phyloP scores from a whole-genome alignment of 2,888 invertebrate genomes.

The Ferrisia virgata region DNA sequence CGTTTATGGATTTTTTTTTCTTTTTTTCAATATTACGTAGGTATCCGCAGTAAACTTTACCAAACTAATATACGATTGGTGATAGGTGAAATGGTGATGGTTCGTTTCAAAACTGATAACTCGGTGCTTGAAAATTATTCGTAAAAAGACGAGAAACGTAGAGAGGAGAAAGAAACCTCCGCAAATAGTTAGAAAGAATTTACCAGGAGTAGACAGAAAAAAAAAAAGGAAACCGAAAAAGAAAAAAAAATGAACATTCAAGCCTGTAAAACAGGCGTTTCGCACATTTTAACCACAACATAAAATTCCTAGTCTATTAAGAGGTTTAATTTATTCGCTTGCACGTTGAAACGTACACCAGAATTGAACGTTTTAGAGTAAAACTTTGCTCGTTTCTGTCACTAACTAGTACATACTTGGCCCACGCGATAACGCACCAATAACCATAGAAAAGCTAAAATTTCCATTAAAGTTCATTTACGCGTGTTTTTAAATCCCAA shows the following conservation, averaged over 20 bases:
- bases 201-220: background rate
- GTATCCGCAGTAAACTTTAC: too few species aligned
- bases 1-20: background rate
- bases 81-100: too few species aligned
- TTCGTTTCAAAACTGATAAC: too few species aligned
- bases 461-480: conserved; percentile 16
- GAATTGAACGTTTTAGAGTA: background rate
- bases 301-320: conserved; percentile 7
- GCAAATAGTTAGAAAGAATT: too few species aligned
- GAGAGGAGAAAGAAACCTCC: too few species aligned
- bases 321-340: conserved; percentile 2
- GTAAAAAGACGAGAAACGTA: too few species aligned
- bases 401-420: background rate
- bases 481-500: conserved; percentile 14
- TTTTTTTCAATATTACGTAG: background rate
- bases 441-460: conserved; percentile 15
- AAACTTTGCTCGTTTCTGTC: conserved; percentile 10
- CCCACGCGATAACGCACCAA: conserved; percentile 3
- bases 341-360: background rate
- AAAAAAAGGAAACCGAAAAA: background rate
- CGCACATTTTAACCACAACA: background rate
- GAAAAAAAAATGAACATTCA: background rate
- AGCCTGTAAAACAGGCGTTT: background rate
- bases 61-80: background rate
- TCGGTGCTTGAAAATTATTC: too few species aligned